Evolutionary conservation across 2,113 vertebrate genomes (phyloP).

Genomic region (Tetraodon nigroviridis): DNA sequence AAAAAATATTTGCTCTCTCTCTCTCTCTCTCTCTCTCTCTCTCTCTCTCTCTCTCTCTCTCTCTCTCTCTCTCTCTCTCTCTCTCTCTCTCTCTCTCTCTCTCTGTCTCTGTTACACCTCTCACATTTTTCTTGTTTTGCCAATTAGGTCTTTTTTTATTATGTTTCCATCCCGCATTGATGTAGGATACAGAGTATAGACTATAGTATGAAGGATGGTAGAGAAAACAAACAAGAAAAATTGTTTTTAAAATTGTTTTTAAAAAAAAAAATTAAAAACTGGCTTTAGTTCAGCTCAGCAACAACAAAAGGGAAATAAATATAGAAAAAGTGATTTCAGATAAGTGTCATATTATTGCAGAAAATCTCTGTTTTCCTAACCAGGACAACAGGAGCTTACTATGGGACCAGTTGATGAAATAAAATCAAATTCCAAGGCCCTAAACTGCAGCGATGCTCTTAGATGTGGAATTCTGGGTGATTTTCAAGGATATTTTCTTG

Average conservation of each 20-base stretch:
- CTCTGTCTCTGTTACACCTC: not conserved
- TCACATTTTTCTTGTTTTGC: not conserved
- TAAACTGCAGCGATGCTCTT: too few species aligned
- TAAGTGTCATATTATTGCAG: too few species aligned
- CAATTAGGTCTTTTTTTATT: not conserved
- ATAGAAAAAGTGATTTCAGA: not conserved
- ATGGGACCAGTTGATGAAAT: too few species aligned
- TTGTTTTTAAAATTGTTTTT: too few species aligned
- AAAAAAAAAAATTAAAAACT: too few species aligned
- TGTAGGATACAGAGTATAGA: not conserved
- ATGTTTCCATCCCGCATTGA: slow-evolving; percentile 5
- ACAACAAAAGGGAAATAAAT: not conserved
- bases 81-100: slow-evolving; percentile 1
- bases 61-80: not conserved
- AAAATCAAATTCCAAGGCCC: too few species aligned
- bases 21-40: not conserved
- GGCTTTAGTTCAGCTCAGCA: not conserved
- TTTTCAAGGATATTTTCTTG: too few species aligned
- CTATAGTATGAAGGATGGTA: slow-evolving; percentile 15
- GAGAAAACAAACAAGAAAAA: not conserved
- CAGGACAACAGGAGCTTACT: too few species aligned
- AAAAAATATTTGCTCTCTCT: not conserved
- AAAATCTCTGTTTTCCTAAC: too few species aligned
- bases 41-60: not conserved
- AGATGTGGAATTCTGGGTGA: too few species aligned